phyloP scores from a whole-genome alignment of 2,888 invertebrate genomes.

The Maniola hyperantus region DNA sequence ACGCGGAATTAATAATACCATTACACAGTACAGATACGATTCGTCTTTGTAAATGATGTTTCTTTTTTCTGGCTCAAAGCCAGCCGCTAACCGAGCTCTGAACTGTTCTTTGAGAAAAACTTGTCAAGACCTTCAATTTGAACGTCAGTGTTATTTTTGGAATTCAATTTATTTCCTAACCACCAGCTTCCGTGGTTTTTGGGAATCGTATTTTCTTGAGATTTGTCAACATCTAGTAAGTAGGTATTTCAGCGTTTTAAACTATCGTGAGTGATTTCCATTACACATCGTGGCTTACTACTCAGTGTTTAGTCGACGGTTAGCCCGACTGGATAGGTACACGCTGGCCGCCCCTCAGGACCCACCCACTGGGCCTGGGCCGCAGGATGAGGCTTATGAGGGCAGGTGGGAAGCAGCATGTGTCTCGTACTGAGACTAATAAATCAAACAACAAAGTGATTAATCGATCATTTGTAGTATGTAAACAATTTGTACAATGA shows the following conservation, averaged over 20 bases:
- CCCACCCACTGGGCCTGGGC: too few species aligned
- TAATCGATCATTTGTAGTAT: neutral
- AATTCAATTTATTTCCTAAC: conserved; percentile 12
- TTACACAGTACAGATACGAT: neutral
- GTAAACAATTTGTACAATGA: conserved; percentile 21
- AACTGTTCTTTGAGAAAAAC: conserved; percentile 17
- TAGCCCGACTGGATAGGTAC: too few species aligned
- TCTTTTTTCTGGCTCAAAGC: conserved; percentile 10
- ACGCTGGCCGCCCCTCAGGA: too few species aligned
- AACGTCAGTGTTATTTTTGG: conserved; percentile 14
- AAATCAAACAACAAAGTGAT: conserved; percentile 2
- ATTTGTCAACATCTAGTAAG: neutral
- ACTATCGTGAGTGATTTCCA: too few species aligned
- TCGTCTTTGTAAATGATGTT: conserved; percentile 6
- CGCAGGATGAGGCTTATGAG: too few species aligned
- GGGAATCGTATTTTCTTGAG: neutral
- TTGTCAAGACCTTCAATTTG: conserved; percentile 16
- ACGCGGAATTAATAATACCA: conserved; percentile 13
- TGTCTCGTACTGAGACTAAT: neutral
- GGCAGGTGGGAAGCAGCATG: too few species aligned
- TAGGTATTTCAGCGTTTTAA: too few species aligned
- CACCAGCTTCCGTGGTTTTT: neutral
- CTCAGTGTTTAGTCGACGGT: too few species aligned
- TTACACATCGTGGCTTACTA: too few species aligned
- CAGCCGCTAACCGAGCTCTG: conserved; percentile 13